Evolutionary conservation across 1,140 invertebrate species (phyloP).

Genomic region (Amyelois transitella): DNA sequence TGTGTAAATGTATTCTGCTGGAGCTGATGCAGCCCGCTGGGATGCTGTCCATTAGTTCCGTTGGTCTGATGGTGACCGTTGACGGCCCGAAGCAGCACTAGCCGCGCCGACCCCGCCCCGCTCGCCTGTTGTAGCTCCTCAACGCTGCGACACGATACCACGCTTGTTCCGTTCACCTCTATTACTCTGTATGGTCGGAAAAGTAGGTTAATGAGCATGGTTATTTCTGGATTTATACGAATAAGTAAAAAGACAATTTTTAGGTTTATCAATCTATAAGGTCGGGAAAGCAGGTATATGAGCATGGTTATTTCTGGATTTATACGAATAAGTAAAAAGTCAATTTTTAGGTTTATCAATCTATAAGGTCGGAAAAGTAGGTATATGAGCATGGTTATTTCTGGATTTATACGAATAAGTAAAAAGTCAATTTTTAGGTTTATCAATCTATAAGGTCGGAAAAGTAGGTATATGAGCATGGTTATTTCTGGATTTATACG

Average conservation of each 20-base stretch:
- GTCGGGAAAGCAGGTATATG: neutral
- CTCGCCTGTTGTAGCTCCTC: slow-evolving; percentile 78
- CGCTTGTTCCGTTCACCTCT: slow-evolving; percentile 88
- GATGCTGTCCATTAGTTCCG: neutral
- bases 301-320: neutral
- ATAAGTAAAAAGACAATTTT: too few relatives aligned
- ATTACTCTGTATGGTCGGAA: slow-evolving; percentile 79
- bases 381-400: neutral
- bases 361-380: slow-evolving; percentile 64
- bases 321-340: too few relatives aligned
- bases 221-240: too few relatives aligned
- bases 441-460: slow-evolving; percentile 79
- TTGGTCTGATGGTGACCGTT: slow-evolving; percentile 25
- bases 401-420: too few relatives aligned
- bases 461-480: neutral
- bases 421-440: too few relatives aligned
- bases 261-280: slow-evolving; percentile 85
- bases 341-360: too few relatives aligned
- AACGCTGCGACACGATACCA: slow-evolving; percentile 78
- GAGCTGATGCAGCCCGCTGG: slow-evolving; percentile 32
- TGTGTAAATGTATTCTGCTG: slow-evolving; percentile 68
- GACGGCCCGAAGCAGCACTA: slow-evolving; percentile 77
- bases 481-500: too few relatives aligned
- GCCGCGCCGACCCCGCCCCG: slow-evolving; percentile 44
- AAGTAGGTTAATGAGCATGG: neutral